These are phyloP conservation scores for Margaritifera margaritifera DNA, from an alignment of 2,888 invertebrate species.

Conservation along the genomic window DNA sequence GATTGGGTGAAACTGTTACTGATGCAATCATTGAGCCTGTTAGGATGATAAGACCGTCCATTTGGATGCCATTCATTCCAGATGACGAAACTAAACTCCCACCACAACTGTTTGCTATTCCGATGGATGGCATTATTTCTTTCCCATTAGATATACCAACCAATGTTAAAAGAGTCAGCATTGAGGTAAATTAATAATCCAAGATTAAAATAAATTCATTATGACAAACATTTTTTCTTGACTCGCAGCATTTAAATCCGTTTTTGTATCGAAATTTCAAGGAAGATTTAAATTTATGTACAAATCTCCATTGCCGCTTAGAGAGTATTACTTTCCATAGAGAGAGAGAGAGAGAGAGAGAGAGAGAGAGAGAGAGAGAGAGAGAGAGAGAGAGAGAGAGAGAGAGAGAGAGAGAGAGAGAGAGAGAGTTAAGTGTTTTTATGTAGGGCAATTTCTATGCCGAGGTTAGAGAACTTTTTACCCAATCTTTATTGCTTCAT, in stretches of 20 bases:
- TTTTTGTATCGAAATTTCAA: not conserved
- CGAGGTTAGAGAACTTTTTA: too few relatives aligned
- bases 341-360: too few relatives aligned
- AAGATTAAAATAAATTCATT: not conserved
- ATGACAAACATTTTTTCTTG: not conserved
- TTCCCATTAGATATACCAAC: conserved; percentile 36
- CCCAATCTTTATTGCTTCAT: too few relatives aligned
- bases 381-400: too few relatives aligned
- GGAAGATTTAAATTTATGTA: too few relatives aligned
- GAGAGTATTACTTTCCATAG: too few relatives aligned
- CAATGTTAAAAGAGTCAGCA: conserved; percentile 28
- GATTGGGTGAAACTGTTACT: conserved; percentile 2
- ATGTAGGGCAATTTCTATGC: too few relatives aligned
- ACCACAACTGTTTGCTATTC: conserved; percentile 20
- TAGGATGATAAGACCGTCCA: conserved; percentile 3
- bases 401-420: too few relatives aligned
- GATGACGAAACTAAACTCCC: conserved; percentile 22
- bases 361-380: too few relatives aligned
- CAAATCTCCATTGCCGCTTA: too few relatives aligned
- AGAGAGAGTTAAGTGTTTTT: too few relatives aligned
- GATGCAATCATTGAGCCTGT: conserved; percentile 1
- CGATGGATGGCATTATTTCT: conserved; percentile 39
- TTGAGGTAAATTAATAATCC: conserved; percentile 25
- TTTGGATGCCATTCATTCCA: conserved; percentile 27
- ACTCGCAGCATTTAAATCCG: not conserved